A percentile compares a stretch with the other conserved stretches of the same genome.
These are phyloP conservation scores for Isurus oxyrinchus DNA, from an alignment of 2,113 vertebrate genomes.

Conservation along the genomic window DNA sequence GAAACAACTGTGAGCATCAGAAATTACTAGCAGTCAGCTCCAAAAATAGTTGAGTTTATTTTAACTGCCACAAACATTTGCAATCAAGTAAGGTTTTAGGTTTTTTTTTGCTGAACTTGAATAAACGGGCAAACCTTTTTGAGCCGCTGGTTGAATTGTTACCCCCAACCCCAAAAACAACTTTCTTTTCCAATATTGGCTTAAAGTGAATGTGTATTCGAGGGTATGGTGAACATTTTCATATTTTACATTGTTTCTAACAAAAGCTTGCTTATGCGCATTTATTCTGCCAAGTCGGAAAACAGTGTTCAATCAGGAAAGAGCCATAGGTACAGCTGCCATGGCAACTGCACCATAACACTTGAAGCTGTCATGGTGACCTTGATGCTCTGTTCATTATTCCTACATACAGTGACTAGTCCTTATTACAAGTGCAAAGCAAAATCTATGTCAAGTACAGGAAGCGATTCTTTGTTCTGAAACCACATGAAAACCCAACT, in stretches of 20 bases:
- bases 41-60: background rate
- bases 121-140: background rate
- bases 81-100: background rate
- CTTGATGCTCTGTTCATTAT: conserved; percentile 41
- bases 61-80: background rate
- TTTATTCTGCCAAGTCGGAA: conserved; percentile 49
- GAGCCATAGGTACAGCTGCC: conserved; percentile 50
- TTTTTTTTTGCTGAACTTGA: background rate
- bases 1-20: background rate
- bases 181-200: background rate
- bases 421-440: background rate
- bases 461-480: background rate
- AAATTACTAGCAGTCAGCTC: conserved; percentile 8
- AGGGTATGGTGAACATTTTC: background rate
- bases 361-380: conserved; percentile 47
- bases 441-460: background rate
- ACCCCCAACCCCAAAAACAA: background rate
- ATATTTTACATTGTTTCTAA: conserved; percentile 39
- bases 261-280: conserved; percentile 46
- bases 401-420: conserved; percentile 27
- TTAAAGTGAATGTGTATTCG: background rate
- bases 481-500: background rate
- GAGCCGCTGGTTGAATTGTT: background rate
- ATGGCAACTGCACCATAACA: conserved; percentile 51
- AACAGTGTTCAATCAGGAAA: conserved; percentile 49